Base-by-base conservation (phyloP, 1,140 invertebrate genomes). In the Drosophila asahinai region DNA sequence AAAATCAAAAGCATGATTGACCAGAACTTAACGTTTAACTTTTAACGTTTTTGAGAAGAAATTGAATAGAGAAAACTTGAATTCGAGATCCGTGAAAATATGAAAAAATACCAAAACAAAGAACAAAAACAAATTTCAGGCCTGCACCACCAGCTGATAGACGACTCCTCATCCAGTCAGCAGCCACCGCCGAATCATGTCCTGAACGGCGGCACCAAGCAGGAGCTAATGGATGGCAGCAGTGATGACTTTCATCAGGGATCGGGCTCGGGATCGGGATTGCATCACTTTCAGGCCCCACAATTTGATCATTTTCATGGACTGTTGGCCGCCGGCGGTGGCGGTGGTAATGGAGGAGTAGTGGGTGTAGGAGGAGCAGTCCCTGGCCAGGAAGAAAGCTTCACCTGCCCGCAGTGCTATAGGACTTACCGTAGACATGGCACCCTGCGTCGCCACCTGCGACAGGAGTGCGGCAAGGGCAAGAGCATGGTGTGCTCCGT, bases 371-470 rank as follows among this genome's bases (percentile, higher is more conserved):
- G 30, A 47, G 40, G 47, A n/a, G 33, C 22, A 30, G 30, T 55
- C 11, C 22, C 36, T 2, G n/a, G 62, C 17, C 75, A 78, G 19
- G 91, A 93, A 72, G 92, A 93, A 42, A 92, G 81, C 49, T 93
- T 86, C 89, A 93, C 92, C 76, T 95, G 95, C 78, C 94, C 94
- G 8, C 94, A 94, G 70, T 95, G 95, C 79, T 93, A 89, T 79
- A 94, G 95, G 67, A 93, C 93, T 27, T 95, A 95, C 89, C 93
- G 93, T 60, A 90, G 94, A 11, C 93, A 94, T 38, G 94, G 94
- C 64, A 95, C 94, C 4, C 68, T 95, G 67, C 94, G 93, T 63
- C 93, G 95, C 6, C 95, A 95, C 76, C 67, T 95, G 54, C 91
- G 94, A n/a, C 93, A 94, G 51, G 94, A 94, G 79, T 94, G 94